A percentile compares a stretch with the other conserved stretches of the same genome.
Evolutionary conservation across 2,888 invertebrate genomes (phyloP).

Genomic region (Drosophila seclusa): DNA sequence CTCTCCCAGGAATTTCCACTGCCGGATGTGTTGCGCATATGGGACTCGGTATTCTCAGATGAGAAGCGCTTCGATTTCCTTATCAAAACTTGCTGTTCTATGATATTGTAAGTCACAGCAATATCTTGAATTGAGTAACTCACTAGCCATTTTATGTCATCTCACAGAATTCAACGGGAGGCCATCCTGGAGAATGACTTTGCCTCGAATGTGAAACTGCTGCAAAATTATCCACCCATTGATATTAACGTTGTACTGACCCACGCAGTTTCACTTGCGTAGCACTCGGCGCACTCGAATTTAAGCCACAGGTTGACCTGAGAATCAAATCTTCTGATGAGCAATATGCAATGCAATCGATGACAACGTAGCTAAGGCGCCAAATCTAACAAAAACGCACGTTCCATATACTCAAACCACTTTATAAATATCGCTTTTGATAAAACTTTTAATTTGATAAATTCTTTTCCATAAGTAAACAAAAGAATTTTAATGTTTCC

Average conservation of each 20-base stretch:
- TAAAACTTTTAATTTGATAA: constrained; percentile 67
- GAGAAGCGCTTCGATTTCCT: constrained; percentile 95
- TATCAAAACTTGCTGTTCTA: constrained; percentile 97
- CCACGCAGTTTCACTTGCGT: constrained; percentile 87
- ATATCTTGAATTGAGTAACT: neutral
- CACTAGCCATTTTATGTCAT: constrained; percentile 7
- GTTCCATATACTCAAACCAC: constrained; percentile 17
- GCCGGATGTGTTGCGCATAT: constrained; percentile 98
- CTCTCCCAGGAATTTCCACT: constrained; percentile 98
- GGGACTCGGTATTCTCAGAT: constrained; percentile 98
- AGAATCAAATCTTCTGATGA: constrained; percentile 39
- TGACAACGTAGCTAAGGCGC: constrained; percentile 28
- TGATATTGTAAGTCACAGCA: constrained; percentile 93
- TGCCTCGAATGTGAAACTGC: constrained; percentile 95
- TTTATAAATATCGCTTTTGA: constrained; percentile 56
- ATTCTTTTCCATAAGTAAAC: constrained; percentile 60
- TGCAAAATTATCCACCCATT: constrained; percentile 96
- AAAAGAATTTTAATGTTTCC: constrained; percentile 47
- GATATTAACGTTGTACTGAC: constrained; percentile 93
- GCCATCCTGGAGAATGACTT: constrained; percentile 95
- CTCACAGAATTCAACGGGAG: constrained; percentile 91
- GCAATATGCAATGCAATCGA: constrained; percentile 63
- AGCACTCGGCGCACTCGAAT: constrained; percentile 39
- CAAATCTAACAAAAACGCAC: constrained; percentile 42
- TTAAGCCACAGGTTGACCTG: constrained; percentile 39